Conservation (phyloP, 1,140 invertebrate genomes). For the Caligus rogercresseyi region DNA sequence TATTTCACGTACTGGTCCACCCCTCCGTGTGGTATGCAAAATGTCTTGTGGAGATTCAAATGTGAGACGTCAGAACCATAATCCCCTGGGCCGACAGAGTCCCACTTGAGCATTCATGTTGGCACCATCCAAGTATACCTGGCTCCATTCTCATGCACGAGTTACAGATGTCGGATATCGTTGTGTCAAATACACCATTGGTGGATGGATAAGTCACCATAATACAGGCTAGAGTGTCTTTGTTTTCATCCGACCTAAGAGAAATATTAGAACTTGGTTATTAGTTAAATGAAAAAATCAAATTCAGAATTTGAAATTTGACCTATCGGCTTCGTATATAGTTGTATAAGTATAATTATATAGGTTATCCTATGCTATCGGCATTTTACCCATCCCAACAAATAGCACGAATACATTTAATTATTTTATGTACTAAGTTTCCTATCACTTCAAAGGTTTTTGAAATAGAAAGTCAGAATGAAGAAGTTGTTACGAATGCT, state of each 20-base stretch:
- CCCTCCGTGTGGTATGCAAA: constrained; percentile 96
- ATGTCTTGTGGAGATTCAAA: constrained; percentile 90
- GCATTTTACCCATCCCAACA: no score
- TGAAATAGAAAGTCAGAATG: no score
- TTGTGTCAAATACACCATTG: constrained; percentile 94
- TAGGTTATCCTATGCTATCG: no score
- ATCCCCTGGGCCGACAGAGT: constrained; percentile 84
- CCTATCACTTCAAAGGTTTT: no score
- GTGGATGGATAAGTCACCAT: constrained; percentile 99
- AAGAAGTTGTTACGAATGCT: no score
- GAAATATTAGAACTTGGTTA: no score
- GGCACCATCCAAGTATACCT: constrained; percentile 96
- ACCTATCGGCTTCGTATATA: no score
- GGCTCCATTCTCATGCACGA: constrained; percentile 76
- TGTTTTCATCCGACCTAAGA: constrained; percentile 63
- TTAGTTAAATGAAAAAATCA: no score
- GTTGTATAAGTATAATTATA: no score
- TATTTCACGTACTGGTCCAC: constrained; percentile 69
- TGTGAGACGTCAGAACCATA: constrained; percentile 97
- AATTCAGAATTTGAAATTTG: no score
- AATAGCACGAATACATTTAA: no score
- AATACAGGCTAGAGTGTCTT: constrained; percentile 72
- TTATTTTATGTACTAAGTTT: no score
- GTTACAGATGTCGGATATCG: constrained; percentile 74
- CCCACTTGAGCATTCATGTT: constrained; percentile 99